Percentiles rank a stretch among this genome's conserved stretches.
Conservation (phyloP, 2,113 vertebrate species). For the Clarias macrocephalus region DNA sequence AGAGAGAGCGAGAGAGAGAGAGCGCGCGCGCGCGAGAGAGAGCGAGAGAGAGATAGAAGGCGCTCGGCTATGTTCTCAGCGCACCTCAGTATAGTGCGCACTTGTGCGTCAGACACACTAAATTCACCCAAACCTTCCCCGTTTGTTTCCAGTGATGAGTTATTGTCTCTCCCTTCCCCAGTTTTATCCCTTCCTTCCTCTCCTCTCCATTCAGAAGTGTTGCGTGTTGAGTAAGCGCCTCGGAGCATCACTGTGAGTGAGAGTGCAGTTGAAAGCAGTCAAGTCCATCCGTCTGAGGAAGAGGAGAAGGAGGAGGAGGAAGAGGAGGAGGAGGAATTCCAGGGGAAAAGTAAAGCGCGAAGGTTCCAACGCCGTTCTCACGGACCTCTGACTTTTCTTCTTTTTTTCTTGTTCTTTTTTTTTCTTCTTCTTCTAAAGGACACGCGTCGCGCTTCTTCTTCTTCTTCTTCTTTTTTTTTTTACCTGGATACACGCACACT, state of each 20-base stretch:
- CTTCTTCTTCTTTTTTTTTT: constrained; percentile 57
- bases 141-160: constrained; percentile 43
- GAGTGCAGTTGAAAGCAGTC: constrained; percentile 64
- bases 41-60: constrained; percentile 11
- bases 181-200: too few relatives aligned
- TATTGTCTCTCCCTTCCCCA: constrained; percentile 26
- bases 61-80: constrained; percentile 28
- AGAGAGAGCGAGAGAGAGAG: constrained; percentile 16
- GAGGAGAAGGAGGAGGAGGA: constrained; percentile 48
- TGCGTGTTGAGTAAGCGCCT: constrained; percentile 60
- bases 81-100: constrained; percentile 5
- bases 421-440: constrained; percentile 41
- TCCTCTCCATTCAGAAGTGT: constrained; percentile 56
- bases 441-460: constrained; percentile 66
- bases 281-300: constrained; percentile 64
- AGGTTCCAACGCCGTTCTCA: constrained; percentile 50
- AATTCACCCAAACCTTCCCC: constrained; percentile 31
- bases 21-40: constrained; percentile 15
- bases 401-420: background rate
- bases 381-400: constrained; percentile 64
- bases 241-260: constrained; percentile 67
- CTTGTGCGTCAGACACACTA: constrained; percentile 32
- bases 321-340: constrained; percentile 70
- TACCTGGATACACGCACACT: constrained; percentile 67
- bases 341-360: constrained; percentile 62